phyloP scores from a whole-genome alignment of 2,888 invertebrate species.

The Molorchus minor region DNA sequence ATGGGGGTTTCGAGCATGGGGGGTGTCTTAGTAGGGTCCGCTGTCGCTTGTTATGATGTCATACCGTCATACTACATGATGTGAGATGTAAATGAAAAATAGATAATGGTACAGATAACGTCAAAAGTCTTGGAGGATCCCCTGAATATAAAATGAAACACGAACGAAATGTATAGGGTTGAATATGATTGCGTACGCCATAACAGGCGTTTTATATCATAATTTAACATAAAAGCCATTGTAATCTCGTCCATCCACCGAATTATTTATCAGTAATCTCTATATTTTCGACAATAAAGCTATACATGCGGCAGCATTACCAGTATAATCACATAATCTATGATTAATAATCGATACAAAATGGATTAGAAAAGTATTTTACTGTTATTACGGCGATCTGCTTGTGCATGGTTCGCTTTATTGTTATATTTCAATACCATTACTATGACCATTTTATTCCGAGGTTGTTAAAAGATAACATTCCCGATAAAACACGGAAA shows the following conservation, averaged over 20 bases:
- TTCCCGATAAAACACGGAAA: background rate
- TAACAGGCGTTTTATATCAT: too few relatives aligned
- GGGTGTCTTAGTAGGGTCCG: background rate
- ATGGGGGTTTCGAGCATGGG: constrained; percentile 23
- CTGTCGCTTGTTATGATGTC: background rate
- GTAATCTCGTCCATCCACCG: too few relatives aligned
- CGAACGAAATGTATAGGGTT: too few relatives aligned
- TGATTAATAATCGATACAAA: constrained; percentile 5
- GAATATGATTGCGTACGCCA: too few relatives aligned
- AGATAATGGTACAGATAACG: background rate
- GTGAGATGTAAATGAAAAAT: background rate
- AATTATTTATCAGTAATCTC: background rate
- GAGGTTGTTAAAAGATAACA: background rate
- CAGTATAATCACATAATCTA: background rate
- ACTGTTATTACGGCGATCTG: background rate
- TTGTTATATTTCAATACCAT: background rate
- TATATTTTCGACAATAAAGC: background rate
- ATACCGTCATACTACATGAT: background rate
- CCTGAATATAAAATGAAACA: too few relatives aligned
- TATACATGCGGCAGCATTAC: background rate
- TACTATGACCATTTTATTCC: background rate
- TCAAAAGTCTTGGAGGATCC: too few relatives aligned
- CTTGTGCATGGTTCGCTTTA: background rate
- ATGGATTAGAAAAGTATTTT: background rate
- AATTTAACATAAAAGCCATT: too few relatives aligned